Percentiles rank a stretch among this genome's conserved stretches.
These are phyloP conservation scores for Andrena dorsata DNA, from an alignment of 2,888 invertebrate genomes.

Conservation along the genomic window DNA sequence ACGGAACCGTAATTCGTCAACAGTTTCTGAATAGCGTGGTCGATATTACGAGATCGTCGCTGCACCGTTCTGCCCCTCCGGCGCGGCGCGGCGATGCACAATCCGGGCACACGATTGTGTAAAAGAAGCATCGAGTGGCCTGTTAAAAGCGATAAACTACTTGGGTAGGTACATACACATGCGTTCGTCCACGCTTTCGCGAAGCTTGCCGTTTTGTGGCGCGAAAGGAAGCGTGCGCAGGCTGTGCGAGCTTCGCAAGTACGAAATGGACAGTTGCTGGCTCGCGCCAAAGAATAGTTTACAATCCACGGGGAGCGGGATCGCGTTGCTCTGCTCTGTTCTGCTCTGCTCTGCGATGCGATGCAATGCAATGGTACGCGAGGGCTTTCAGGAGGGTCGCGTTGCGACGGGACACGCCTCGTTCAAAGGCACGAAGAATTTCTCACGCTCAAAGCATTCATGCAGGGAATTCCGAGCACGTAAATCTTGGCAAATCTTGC, in stretches of 20 bases:
- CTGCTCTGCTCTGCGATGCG: conserved; percentile 1
- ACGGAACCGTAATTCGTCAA: conserved; percentile 2
- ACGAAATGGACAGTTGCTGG: background rate
- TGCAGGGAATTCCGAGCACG: conserved; percentile 74
- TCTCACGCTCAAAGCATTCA: conserved; percentile 67
- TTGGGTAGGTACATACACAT: background rate
- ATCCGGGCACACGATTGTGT: background rate
- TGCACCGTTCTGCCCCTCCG: too few species aligned
- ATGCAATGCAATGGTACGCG: conserved; percentile 17
- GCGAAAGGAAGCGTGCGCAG: background rate
- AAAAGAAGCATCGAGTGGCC: background rate
- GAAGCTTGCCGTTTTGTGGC: background rate
- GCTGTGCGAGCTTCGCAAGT: background rate
- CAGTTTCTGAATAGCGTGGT: background rate
- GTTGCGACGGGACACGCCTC: conserved; percentile 14
- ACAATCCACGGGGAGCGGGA: conserved; percentile 19
- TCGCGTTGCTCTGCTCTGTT: conserved; percentile 1
- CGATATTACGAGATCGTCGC: background rate
- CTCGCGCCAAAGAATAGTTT: conserved; percentile 52
- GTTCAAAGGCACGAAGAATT: conserved; percentile 65
- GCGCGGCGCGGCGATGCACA: background rate
- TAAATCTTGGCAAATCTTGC: conserved; percentile 78
- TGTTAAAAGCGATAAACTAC: too few species aligned
- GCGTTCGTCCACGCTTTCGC: background rate
- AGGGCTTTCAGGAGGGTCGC: conserved; percentile 24